Evolutionary conservation across 1,140 invertebrate genomes (phyloP).

Genomic region (Magallana angulata): DNA sequence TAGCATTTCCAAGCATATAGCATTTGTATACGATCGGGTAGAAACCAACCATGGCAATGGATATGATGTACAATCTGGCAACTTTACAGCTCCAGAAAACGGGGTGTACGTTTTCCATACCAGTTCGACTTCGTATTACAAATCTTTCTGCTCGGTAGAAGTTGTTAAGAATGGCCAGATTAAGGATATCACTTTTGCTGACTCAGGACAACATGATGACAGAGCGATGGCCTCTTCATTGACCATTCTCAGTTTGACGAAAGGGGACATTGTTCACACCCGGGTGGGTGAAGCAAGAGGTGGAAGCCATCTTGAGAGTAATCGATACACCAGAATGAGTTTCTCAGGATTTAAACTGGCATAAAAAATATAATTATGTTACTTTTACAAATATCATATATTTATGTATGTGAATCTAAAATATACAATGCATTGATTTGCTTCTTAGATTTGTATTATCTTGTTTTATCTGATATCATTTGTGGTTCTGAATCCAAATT

Average conservation of each 20-base stretch:
- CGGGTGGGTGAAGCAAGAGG: neutral
- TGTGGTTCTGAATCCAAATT: too few species aligned
- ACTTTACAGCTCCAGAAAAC: slow-evolving; percentile 19
- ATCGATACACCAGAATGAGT: neutral
- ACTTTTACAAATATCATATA: too few species aligned
- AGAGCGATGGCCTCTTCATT: neutral
- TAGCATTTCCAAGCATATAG: neutral
- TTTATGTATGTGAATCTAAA: too few species aligned
- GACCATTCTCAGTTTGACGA: neutral
- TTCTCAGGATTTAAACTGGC: neutral
- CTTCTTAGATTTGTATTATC: too few species aligned
- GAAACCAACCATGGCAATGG: neutral
- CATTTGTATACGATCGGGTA: neutral
- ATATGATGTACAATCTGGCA: slow-evolving; percentile 1
- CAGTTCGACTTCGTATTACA: neutral
- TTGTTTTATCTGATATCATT: too few species aligned
- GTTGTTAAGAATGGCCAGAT: neutral
- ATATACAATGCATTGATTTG: too few species aligned
- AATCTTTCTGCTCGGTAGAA: neutral
- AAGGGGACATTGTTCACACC: slow-evolving; percentile 12
- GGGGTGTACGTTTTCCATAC: slow-evolving; percentile 19
- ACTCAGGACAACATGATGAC: neutral
- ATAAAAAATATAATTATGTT: too few species aligned
- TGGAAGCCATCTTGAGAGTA: neutral
- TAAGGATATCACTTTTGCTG: slow-evolving; percentile 3